Base-by-base conservation (phyloP, 1,140 invertebrate species). In the Elysia chlorotica region DNA sequence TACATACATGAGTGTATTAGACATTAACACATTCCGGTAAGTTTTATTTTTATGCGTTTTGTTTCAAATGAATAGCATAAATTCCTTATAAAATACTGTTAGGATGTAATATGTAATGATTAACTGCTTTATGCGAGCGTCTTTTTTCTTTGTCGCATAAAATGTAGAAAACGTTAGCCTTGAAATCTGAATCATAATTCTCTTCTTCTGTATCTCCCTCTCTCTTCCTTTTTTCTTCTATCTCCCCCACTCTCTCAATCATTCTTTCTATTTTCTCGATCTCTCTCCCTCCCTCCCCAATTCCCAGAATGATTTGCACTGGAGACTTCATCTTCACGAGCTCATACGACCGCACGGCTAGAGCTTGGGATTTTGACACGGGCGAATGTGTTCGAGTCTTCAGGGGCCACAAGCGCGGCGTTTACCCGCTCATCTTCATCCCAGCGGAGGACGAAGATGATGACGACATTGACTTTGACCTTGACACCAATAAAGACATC, bases 301-400 rank as follows among this genome's bases (percentile, higher is more conserved):
- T 48, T 36, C 25, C 21, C 35, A 61, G 89, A 17, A 82, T 90
- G 57, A 86, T 90, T n/a, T 89, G 88, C 65, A 89, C 87, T 0
- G 89, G 88, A 5, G 88, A 89, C 73, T 90, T 90, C 73, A 81
- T 91, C 48, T 89, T 91, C 72, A 88, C 88, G 35, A 87, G 88
- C 61, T 90, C 89, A 0, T 89, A 89, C 78, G 90, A 91, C 79
- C 80, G 87, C 59, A 90, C 89, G 0, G 87, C 88, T 0, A 81
- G 88, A 66, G 89, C 88, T 54, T 91, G 90, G 90, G 82, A 89
- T 68, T 89, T 90, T 70, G 88, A 90, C 65, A 84, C 78, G 6
- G 86, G 85, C 14, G 85, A 88, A 67, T 86, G 83, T 68, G 74
- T 88, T 19, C 75, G 85, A 61, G 84, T 85, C n/a, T 87, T 88